Conservation (phyloP, 2,113 vertebrate genomes). For the Lanius ludovicianus region DNA sequence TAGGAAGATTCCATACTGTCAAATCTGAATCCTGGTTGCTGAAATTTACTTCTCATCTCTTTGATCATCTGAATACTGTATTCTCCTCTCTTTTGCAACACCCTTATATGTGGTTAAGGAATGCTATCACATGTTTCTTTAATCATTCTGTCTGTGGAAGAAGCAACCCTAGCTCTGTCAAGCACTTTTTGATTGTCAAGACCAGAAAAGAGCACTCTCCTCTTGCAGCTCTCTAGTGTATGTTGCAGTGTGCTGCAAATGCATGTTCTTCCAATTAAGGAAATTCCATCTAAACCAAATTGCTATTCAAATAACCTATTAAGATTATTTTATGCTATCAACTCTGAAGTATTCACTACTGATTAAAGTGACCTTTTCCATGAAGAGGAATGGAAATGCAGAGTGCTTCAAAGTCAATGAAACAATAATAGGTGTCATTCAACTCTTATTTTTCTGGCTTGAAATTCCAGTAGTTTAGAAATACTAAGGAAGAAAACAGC, state of each 20-base stretch:
- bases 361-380: slow-evolving; percentile 58
- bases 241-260: not conserved
- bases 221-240: not conserved
- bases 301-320: slow-evolving; percentile 22
- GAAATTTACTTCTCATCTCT: not conserved
- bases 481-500: not conserved
- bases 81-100: not conserved
- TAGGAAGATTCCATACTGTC: not conserved
- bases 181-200: not conserved
- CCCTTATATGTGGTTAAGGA: not conserved
- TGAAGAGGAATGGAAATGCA: not conserved
- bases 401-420: slow-evolving; percentile 7
- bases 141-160: not conserved
- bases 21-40: not conserved
- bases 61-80: not conserved
- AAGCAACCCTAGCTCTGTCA: not conserved
- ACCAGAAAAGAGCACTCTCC: not conserved
- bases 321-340: slow-evolving; percentile 37
- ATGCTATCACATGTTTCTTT: not conserved
- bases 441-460: not conserved
- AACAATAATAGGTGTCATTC: slow-evolving; percentile 9
- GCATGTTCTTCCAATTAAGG: not conserved
- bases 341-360: slow-evolving; percentile 12
- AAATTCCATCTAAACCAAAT: slow-evolving; percentile 2
- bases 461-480: not conserved